Evolutionary conservation across 1,140 invertebrate species (phyloP).

Genomic region (Pseudobourletiella spinata): DNA sequence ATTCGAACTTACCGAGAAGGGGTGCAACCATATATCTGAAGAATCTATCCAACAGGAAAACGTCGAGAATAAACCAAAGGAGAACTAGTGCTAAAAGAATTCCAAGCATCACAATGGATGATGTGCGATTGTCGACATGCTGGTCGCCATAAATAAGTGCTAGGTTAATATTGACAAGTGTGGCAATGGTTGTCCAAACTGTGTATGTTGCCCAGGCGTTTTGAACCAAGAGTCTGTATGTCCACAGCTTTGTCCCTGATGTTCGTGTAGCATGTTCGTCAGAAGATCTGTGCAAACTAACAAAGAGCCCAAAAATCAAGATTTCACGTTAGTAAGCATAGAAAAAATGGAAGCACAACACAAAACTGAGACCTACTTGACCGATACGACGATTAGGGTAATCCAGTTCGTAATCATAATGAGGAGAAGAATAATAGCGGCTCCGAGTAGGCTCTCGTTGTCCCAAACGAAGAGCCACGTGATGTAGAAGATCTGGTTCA

Average conservation of each 20-base stretch:
- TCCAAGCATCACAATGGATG: background rate
- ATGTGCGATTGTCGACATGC: background rate
- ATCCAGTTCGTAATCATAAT: too few relatives aligned
- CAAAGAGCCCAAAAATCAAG: too few relatives aligned
- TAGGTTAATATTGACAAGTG: background rate
- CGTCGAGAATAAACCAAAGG: background rate
- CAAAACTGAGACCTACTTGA: too few relatives aligned
- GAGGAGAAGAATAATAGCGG: background rate
- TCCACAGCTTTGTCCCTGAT: too few relatives aligned
- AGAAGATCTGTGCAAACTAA: too few relatives aligned
- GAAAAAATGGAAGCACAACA: too few relatives aligned
- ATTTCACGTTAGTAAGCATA: too few relatives aligned
- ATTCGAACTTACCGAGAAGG: too few relatives aligned
- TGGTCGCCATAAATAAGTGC: background rate
- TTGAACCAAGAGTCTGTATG: background rate
- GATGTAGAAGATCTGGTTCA: background rate
- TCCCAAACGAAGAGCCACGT: background rate
- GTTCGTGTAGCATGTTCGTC: too few relatives aligned
- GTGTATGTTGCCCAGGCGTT: background rate
- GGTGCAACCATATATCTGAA: background rate
- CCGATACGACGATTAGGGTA: too few relatives aligned
- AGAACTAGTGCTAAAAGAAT: background rate
- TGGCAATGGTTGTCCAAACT: background rate
- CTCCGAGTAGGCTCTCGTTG: background rate
- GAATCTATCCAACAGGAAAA: background rate